These are phyloP conservation scores for Cuniculus paca DNA, from an alignment of 2,797 vertebrate genomes.

Conservation along the genomic window DNA sequence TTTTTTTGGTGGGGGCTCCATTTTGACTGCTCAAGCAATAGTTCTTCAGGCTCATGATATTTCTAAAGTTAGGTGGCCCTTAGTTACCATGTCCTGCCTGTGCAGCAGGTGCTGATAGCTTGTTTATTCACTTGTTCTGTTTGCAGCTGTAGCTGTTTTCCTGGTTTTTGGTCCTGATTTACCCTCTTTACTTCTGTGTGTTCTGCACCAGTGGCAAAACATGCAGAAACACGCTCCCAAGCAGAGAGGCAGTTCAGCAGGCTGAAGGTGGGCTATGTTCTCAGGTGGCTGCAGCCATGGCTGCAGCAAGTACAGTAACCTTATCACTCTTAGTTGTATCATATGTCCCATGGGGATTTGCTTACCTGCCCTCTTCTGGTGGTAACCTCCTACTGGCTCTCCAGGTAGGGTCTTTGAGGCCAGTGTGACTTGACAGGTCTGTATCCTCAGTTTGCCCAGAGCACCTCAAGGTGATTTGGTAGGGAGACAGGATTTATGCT, in stretches of 20 bases:
- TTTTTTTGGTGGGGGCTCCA: background rate
- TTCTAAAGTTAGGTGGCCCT: constrained; percentile 66
- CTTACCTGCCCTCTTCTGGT: background rate
- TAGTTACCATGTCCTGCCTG: background rate
- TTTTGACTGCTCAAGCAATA: constrained; percentile 33
- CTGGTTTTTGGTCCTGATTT: background rate
- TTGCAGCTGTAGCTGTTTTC: constrained; percentile 14
- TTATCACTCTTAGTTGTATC: background rate
- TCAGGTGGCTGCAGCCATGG: background rate
- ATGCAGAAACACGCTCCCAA: background rate
- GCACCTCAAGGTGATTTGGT: background rate
- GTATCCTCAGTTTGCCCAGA: background rate
- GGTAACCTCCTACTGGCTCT: background rate
- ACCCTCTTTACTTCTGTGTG: background rate
- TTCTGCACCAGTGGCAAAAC: background rate
- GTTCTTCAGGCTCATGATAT: constrained; percentile 16
- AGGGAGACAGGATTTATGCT: background rate
- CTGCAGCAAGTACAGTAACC: background rate
- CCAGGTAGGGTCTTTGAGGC: background rate
- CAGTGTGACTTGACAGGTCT: background rate
- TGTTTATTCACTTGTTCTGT: constrained; percentile 4
- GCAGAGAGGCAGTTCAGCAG: background rate
- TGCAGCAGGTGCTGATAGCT: constrained; percentile 41
- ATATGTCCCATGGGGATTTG: background rate
- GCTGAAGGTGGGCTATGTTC: background rate